A percentile compares a stretch with the other conserved stretches of the same genome.
Conservation (phyloP, 2,888 invertebrate genomes). For the Odontothrips loti region DNA sequence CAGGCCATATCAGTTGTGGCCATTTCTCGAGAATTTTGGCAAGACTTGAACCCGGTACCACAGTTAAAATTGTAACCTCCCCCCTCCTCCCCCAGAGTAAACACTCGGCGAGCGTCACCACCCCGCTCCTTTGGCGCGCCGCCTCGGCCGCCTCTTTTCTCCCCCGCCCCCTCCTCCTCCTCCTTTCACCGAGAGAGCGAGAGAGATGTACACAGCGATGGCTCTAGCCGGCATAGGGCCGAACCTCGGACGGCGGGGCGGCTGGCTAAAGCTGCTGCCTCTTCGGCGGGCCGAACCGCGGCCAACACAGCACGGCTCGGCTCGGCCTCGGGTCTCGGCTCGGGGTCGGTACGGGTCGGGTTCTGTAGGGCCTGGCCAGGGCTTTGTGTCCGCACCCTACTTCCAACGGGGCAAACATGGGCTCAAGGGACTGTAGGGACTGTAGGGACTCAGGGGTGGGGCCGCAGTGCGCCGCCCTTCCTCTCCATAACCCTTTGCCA, state of each 20-base stretch:
- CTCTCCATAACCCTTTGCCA: not conserved
- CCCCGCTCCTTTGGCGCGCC: not conserved
- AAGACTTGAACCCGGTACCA: too few relatives aligned
- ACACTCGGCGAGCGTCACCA: not conserved
- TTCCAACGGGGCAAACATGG: not conserved
- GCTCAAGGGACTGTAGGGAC: too few relatives aligned
- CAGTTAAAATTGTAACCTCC: not conserved
- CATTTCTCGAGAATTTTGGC: too few relatives aligned
- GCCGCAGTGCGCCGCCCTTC: too few relatives aligned
- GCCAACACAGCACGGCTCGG: not conserved
- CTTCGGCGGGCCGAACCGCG: not conserved
- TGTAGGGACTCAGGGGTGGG: too few relatives aligned
- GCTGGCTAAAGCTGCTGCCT: not conserved
- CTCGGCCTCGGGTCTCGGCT: not conserved
- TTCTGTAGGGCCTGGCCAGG: not conserved
- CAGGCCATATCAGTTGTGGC: too few relatives aligned
- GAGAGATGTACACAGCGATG: not conserved
- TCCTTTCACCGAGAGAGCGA: not conserved
- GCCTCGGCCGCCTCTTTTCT: not conserved
- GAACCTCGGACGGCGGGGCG: not conserved
- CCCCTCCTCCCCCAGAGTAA: not conserved
- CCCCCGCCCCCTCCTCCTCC: not conserved
- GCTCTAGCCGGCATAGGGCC: too few relatives aligned
- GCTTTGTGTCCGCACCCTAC: slow-evolving; percentile 4
- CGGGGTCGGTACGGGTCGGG: not conserved